Percentiles rank a stretch among this genome's conserved stretches.
phyloP scores from a whole-genome alignment of 2,888 invertebrate species.

The Tipula lateralis region DNA sequence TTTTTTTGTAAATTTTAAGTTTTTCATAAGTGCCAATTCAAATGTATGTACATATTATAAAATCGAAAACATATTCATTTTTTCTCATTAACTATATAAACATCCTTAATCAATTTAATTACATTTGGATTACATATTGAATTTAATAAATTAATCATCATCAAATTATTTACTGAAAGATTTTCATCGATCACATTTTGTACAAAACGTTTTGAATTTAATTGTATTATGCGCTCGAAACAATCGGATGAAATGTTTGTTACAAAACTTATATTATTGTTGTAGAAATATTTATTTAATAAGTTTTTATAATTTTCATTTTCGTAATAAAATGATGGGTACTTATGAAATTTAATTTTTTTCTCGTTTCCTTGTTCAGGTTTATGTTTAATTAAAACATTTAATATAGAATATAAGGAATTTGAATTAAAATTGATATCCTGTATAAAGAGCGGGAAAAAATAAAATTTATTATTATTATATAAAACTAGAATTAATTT shows the following conservation, averaged over 20 bases:
- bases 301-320: not conserved
- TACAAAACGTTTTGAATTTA: slow-evolving; percentile 28
- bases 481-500: slow-evolving; percentile 5
- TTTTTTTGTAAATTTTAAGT: not conserved
- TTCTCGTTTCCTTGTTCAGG: slow-evolving; percentile 41
- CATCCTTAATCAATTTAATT: slow-evolving; percentile 54
- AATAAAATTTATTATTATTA: not conserved
- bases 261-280: not conserved
- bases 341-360: slow-evolving; percentile 48
- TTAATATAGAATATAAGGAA: slow-evolving; percentile 34
- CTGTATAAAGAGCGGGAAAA: slow-evolving; percentile 25
- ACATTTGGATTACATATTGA: slow-evolving; percentile 61
- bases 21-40: slow-evolving; percentile 20
- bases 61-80: not conserved
- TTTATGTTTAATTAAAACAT: slow-evolving; percentile 37
- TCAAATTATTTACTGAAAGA: not conserved
- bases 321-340: slow-evolving; percentile 32
- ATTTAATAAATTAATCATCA: slow-evolving; percentile 43
- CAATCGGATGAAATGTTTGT: not conserved
- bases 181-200: not conserved
- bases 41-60: not conserved
- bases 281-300: slow-evolving; percentile 3
- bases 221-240: not conserved
- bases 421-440: slow-evolving; percentile 30
- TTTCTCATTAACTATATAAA: slow-evolving; percentile 46